These are phyloP conservation scores for Fringilla coelebs DNA, from an alignment of 2,797 vertebrate genomes.

Conservation along the genomic window DNA sequence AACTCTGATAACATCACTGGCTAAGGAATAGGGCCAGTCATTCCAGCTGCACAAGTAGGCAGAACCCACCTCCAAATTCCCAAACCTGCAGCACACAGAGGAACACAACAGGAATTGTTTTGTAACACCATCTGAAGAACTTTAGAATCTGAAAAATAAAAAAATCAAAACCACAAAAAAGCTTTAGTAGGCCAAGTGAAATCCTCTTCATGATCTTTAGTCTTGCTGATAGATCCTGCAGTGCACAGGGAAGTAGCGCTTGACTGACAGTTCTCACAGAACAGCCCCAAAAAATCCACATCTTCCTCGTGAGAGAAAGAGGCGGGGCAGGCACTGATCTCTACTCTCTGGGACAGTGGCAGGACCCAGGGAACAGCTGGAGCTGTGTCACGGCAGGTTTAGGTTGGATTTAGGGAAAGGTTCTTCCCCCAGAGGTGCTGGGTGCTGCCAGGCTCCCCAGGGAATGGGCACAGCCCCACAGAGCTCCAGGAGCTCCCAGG, in stretches of 20 bases:
- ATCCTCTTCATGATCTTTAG: background rate
- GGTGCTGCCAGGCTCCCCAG: background rate
- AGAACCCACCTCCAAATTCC: background rate
- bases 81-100: background rate
- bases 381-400: accelerated
- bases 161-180: too few relatives aligned
- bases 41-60: background rate
- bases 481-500: background rate
- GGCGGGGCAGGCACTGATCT: background rate
- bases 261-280: background rate
- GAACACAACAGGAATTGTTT: background rate
- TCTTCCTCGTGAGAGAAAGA: accelerated
- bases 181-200: background rate
- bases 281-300: background rate
- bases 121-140: background rate
- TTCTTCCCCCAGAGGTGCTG: background rate
- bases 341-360: background rate
- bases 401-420: accelerated
- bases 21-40: background rate
- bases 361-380: accelerated
- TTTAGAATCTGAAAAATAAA: background rate
- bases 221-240: background rate
- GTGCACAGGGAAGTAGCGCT: background rate
- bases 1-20: background rate
- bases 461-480: background rate